These are phyloP conservation scores for Ganaspis brasiliensis DNA, from an alignment of 2,888 invertebrate genomes.

Conservation along the genomic window DNA sequence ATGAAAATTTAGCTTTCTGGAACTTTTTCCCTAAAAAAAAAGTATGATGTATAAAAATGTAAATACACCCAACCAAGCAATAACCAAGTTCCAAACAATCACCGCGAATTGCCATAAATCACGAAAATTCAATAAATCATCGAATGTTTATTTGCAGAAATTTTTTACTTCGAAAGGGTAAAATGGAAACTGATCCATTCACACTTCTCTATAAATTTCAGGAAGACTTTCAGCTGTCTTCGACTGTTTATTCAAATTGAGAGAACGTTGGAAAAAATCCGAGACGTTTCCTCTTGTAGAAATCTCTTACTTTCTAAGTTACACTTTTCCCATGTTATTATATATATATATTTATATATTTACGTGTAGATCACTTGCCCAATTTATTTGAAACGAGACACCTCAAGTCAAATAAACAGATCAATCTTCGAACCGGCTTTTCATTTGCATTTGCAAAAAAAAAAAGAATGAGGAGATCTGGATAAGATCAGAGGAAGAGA, in stretches of 20 bases:
- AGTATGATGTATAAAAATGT: too few species aligned
- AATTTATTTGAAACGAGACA: constrained; percentile 39
- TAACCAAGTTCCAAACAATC: too few species aligned
- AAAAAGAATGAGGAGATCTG: background rate
- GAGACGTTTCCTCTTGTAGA: background rate
- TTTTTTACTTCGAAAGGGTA: background rate
- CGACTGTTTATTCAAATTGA: constrained; percentile 4
- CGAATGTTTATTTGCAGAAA: background rate
- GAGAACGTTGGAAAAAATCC: background rate
- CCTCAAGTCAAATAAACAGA: constrained; percentile 30
- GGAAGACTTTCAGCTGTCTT: constrained; percentile 10
- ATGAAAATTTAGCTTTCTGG: too few species aligned
- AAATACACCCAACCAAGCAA: too few species aligned
- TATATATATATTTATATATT: background rate
- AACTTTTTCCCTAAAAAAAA: too few species aligned
- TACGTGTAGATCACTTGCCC: constrained; percentile 6
- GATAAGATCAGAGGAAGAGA: constrained; percentile 31
- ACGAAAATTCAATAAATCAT: background rate
- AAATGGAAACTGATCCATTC: constrained; percentile 7
- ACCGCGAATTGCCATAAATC: too few species aligned
- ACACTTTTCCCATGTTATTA: background rate
- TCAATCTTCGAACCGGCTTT: constrained; percentile 21
- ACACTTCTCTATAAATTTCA: constrained; percentile 11
- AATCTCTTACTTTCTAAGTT: constrained; percentile 29
- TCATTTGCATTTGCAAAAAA: constrained; percentile 21